Conservation (phyloP, 2,888 invertebrate species). For the Iselma pallidipennis region DNA sequence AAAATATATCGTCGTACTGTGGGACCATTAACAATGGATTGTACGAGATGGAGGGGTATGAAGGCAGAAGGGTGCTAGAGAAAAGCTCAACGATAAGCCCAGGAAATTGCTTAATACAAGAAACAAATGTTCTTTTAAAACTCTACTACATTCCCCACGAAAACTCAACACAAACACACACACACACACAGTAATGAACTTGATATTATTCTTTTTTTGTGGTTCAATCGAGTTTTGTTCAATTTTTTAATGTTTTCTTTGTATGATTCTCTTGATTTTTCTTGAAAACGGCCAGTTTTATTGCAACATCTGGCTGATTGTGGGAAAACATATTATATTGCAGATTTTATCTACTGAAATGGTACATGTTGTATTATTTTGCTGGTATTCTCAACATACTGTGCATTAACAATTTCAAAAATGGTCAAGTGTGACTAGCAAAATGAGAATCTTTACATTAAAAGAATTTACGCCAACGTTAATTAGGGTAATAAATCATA, state of each 20-base stretch:
- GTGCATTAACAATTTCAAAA: no score
- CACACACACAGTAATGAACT: no score
- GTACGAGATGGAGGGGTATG: not conserved
- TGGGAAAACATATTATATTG: no score
- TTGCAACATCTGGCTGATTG: not conserved
- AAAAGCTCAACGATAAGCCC: conserved; percentile 32
- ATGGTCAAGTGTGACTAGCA: no score
- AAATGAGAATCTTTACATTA: no score
- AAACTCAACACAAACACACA: not conserved
- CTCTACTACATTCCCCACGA: not conserved
- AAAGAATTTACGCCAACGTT: no score
- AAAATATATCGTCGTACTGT: not conserved
- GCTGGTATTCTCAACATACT: no score
- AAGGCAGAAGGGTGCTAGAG: not conserved
- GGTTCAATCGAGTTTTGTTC: not conserved
- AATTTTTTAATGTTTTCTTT: no score
- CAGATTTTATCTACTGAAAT: no score
- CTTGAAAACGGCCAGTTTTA: not conserved
- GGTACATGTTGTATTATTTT: no score
- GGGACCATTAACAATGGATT: not conserved
- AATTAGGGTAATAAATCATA: no score
- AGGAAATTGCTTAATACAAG: conserved; percentile 36
- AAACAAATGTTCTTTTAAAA: conserved; percentile 32
- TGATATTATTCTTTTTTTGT: not conserved
- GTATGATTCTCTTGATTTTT: no score